phyloP scores from a whole-genome alignment of 2,797 vertebrate species.

The Picus viridis region DNA sequence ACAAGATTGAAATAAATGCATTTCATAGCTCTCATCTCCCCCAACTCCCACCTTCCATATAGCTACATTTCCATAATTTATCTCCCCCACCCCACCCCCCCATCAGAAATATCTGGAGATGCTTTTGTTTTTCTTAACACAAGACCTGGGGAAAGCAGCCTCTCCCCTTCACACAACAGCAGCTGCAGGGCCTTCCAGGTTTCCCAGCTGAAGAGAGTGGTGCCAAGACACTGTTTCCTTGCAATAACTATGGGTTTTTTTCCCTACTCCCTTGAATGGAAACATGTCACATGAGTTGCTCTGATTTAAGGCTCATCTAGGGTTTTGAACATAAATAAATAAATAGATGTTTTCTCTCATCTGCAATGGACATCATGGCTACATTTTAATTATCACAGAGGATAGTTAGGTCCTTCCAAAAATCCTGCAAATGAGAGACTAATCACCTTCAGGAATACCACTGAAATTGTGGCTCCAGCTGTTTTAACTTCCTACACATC shows the following conservation, averaged over 20 bases:
- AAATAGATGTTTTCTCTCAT: neutral
- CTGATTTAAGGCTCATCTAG: neutral
- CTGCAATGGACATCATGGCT: neutral
- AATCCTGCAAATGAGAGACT: neutral
- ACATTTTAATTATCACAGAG: neutral
- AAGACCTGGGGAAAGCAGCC: neutral
- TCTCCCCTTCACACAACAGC: neutral
- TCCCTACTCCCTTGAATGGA: accelerated
- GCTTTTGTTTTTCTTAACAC: slow-evolving; percentile 12
- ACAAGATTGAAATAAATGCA: slow-evolving; percentile 34
- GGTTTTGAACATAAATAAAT: neutral
- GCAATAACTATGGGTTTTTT: neutral
- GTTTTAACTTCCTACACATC: slow-evolving; percentile 18
- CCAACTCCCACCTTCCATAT: neutral
- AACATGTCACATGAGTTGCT: neutral
- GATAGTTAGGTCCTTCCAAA: neutral
- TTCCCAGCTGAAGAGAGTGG: neutral
- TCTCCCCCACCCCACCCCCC: no score
- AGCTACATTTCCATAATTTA: neutral
- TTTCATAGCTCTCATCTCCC: slow-evolving; percentile 1
- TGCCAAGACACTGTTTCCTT: neutral
- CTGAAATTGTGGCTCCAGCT: slow-evolving; percentile 15
- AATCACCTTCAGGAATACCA: neutral
- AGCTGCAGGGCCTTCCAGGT: neutral
- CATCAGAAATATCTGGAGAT: neutral